A percentile compares a stretch with the other conserved stretches of the same genome.
Evolutionary conservation across 2,797 vertebrate species (phyloP).

Genomic region (Enteromius paludinosus): DNA sequence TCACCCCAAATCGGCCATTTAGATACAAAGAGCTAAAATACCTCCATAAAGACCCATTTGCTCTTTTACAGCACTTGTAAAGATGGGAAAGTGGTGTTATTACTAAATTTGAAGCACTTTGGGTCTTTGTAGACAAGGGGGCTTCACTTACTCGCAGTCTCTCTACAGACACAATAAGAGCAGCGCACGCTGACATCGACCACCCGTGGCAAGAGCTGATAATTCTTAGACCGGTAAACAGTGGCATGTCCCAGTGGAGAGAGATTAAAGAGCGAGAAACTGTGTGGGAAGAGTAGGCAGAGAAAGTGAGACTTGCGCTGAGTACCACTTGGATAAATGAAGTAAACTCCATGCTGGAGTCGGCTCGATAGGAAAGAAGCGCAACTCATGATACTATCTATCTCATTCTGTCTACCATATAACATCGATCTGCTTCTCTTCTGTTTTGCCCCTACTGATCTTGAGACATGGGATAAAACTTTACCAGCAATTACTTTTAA

Average conservation of each 20-base stretch:
- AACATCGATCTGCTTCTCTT: slow-evolving; percentile 58
- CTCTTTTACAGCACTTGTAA: slow-evolving; percentile 31
- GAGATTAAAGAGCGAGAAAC: slow-evolving; percentile 35
- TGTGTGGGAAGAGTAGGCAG: neutral
- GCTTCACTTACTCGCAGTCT: slow-evolving; percentile 5
- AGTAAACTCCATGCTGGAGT: slow-evolving; percentile 48
- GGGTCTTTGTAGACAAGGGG: slow-evolving; percentile 36
- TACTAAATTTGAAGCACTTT: slow-evolving; percentile 43
- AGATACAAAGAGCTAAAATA: slow-evolving; percentile 1
- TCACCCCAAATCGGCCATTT: slow-evolving; percentile 14
- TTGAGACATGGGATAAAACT: slow-evolving; percentile 1
- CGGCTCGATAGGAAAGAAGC: slow-evolving; percentile 36
- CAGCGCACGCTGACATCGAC: slow-evolving; percentile 33
- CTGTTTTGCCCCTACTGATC: slow-evolving; percentile 27
- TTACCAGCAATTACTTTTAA: neutral
- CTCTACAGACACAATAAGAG: slow-evolving; percentile 32
- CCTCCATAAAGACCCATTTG: slow-evolving; percentile 22
- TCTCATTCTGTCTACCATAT: slow-evolving; percentile 61
- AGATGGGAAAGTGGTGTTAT: slow-evolving; percentile 30
- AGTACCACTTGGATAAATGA: slow-evolving; percentile 56
- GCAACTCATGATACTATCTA: slow-evolving; percentile 23
- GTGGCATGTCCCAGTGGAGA: slow-evolving; percentile 36
- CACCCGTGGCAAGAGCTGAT: slow-evolving; percentile 45
- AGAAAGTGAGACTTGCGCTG: slow-evolving; percentile 1
- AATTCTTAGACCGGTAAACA: slow-evolving; percentile 52